phyloP scores from a whole-genome alignment of 2,888 invertebrate genomes.

The Mesorhabditis spiculigera region DNA sequence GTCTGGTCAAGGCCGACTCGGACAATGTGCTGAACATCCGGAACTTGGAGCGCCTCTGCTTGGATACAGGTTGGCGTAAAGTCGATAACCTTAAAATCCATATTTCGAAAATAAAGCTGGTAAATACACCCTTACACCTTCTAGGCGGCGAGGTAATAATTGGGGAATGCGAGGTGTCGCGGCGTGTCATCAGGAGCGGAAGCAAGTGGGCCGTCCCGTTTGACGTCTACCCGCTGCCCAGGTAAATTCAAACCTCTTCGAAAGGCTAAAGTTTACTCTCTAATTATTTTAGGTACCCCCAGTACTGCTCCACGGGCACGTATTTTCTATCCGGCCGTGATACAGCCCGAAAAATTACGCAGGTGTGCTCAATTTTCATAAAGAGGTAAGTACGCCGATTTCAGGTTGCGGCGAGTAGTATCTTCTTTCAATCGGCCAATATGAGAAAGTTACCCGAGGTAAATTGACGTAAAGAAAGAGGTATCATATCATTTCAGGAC shows the following conservation, averaged over 20 bases:
- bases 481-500: constrained; percentile 30
- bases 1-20: constrained; percentile 33
- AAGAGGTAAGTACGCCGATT: background rate
- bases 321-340: constrained; percentile 24
- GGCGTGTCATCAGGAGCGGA: constrained; percentile 21
- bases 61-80: constrained; percentile 25
- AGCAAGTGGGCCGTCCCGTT: constrained; percentile 35
- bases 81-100: background rate
- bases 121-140: too few species aligned
- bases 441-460: background rate
- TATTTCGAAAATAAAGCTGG: background rate
- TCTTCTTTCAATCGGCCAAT: background rate
- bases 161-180: constrained; percentile 29
- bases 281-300: constrained; percentile 18
- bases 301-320: constrained; percentile 33
- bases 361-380: background rate
- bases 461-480: too few species aligned
- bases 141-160: constrained; percentile 8
- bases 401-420: background rate
- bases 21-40: constrained; percentile 31
- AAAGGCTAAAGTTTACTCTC: too few species aligned
- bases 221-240: constrained; percentile 18
- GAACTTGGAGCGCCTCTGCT: constrained; percentile 30
- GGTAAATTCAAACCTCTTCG: background rate
- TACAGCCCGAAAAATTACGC: background rate